Conservation (phyloP, 2,113 vertebrate genomes). For the Sinocyclocheilus anshuiensis region DNA sequence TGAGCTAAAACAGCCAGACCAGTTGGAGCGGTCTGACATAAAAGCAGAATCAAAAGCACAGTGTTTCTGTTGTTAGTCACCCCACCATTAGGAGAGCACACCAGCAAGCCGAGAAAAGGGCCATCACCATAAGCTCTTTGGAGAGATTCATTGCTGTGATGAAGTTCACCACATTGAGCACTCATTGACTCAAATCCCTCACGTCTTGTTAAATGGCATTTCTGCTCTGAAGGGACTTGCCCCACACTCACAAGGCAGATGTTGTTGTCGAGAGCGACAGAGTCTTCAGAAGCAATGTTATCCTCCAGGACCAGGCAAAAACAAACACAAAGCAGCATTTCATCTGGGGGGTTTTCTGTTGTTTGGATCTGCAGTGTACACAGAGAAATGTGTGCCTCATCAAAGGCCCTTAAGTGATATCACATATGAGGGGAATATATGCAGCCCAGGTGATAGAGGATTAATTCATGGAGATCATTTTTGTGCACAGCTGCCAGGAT, state of each 20-base stretch:
- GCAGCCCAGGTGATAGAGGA: slow-evolving; percentile 48
- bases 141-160: slow-evolving; percentile 61
- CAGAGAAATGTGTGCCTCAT: slow-evolving; percentile 46
- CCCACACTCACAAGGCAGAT: slow-evolving; percentile 63
- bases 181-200: slow-evolving; percentile 64
- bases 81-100: slow-evolving; percentile 31
- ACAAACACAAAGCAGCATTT: slow-evolving; percentile 63
- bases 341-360: slow-evolving; percentile 54
- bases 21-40: not conserved
- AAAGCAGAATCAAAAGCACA: slow-evolving; percentile 17
- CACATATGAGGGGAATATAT: slow-evolving; percentile 37
- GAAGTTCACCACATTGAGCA: slow-evolving; percentile 62
- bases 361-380: slow-evolving; percentile 56
- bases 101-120: slow-evolving; percentile 36
- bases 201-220: slow-evolving; percentile 65
- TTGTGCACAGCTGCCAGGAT: slow-evolving; percentile 45
- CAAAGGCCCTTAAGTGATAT: slow-evolving; percentile 53
- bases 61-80: not conserved
- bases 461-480: slow-evolving; percentile 37
- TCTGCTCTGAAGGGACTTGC: slow-evolving; percentile 59
- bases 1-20: not conserved
- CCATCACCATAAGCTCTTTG: slow-evolving; percentile 45
- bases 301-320: slow-evolving; percentile 63
- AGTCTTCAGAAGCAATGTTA: slow-evolving; percentile 58
- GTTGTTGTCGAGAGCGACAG: slow-evolving; percentile 63